Evolutionary conservation across 2,797 vertebrate species (phyloP), one percentile per base, ranked within the genome.

Genomic region (Phataginus tetradactyla): DNA sequence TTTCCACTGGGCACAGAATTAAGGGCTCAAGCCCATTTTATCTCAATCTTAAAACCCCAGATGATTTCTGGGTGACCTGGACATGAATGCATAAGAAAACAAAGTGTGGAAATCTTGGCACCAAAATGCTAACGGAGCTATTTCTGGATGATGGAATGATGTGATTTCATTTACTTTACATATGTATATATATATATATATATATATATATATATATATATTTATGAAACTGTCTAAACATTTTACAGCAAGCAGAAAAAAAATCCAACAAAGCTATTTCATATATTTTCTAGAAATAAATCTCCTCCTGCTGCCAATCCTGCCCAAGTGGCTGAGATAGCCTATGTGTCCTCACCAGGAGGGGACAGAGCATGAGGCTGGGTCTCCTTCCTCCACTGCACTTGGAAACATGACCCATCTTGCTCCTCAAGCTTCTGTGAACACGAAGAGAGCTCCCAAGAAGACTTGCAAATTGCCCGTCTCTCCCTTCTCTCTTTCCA

Each of bases 331-430:
- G 29, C 71, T 1, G 0, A 55, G 69, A 89, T 14, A 64, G n/a
- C 34, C 23, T 55, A 13, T 37, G 27, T 25, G 42, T 42, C 34
- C 57, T 79, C 63, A 21, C 39, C 45, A 25, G 64, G 77, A 9
- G 23, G 39, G 34, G 21, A 7, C 17, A 0, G 10, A 61, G 49
- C 11, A 7, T 17, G 55, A 39, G 18, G 72, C 74, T 39, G 34
- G 42, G 86, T 32, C n/a, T 72, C n/a, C 7, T 29, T 72, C 64
- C 17, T 75, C 53, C 64, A 5, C 39, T 72, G 80, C 75, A 27
- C 42, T 94, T 71, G 80, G 94, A 94, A 91, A 77, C 39, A 10
- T 81, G 94, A 94, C 63, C 93, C 97, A 91, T 53, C 34, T 66
- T 15, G 4, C 61, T 86, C 91, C 80, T 72, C 61, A 69, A 32